Evolutionary conservation across 2,113 vertebrate species (phyloP), one percentile per base, ranked within the genome.

Genomic region (Asarcornis scutulata): DNA sequence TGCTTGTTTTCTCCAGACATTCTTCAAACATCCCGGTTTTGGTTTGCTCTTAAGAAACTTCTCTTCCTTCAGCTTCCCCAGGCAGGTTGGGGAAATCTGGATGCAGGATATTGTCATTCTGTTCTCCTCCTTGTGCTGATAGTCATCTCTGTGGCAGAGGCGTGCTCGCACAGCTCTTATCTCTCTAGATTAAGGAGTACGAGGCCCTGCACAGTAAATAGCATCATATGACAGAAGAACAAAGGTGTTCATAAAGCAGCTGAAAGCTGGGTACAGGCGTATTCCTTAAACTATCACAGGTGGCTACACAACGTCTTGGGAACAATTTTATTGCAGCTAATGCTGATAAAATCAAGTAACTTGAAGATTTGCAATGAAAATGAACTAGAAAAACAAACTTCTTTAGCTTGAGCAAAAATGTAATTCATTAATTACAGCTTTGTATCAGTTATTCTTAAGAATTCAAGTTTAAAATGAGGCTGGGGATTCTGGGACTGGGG

Each of bases 241-340:
- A 62, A 15, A 62, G 62, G 62, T 62, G 55, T 31, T 48, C 8
- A 0, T 17, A 46, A 20, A 27, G 60, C 66, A 36, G 60, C 79
- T 4, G 5, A 29, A 17, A 34, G 83, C 40, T 6, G 0, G 2
- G 1, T 4, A 6, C 3, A 48, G 73, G 78, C 13, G 27, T 73
- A 76, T 52, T 48, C 85, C 83, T 22, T 32, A 7, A 32, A 31
- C 42, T 1, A 5, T 31, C 62, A 13, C 77, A 32, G 34, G 44
- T 1, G 10, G 59, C 87, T 73, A 4, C 68, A 13, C 22, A 27
- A 3, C 1, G 23, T 16, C 63, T 63, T 1, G 3, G 77, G 52
- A 83, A 60, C 27, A 11, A n/a, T 46, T 68, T 52, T 52, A 46
- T 31, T 66, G 79, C 64, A 48, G 68, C 5, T 2, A 64, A 25